Conservation (phyloP, 2,113 vertebrate species). For the Oxyruncus cristatus region DNA sequence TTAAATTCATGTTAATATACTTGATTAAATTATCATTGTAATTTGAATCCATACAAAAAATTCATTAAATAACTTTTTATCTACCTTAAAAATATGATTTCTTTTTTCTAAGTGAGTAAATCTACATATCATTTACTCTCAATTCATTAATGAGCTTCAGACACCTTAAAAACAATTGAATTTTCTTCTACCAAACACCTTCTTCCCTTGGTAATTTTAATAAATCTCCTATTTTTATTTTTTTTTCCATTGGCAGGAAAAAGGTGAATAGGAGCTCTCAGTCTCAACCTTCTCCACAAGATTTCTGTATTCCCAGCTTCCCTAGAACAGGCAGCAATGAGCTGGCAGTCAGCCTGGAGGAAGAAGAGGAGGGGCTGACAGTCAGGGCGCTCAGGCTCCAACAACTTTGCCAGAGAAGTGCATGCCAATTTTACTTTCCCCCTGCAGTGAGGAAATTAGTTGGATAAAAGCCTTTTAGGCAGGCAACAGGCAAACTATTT, state of each 20-base stretch:
- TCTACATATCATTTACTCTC: neutral
- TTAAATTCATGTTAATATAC: neutral
- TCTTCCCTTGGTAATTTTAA: neutral
- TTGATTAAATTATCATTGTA: neutral
- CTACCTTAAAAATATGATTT: neutral
- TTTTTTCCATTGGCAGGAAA: neutral
- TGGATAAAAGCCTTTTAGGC: constrained; percentile 29
- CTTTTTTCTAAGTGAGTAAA: neutral
- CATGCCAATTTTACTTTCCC: constrained; percentile 16
- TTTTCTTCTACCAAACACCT: neutral
- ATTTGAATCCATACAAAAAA: neutral
- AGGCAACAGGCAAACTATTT: neutral
- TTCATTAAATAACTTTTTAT: neutral
- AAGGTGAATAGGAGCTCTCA: neutral
- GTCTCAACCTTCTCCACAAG: neutral
- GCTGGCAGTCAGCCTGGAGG: constrained; percentile 5
- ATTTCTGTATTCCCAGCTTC: neutral
- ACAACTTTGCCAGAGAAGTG: neutral
- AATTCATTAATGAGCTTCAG: neutral
- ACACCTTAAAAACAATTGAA: neutral
- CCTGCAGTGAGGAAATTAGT: constrained; percentile 40
- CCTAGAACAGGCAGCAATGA: neutral
- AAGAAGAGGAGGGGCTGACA: neutral
- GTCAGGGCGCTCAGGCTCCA: neutral
- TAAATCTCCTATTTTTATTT: neutral